Evolutionary conservation across 1,140 invertebrate species (phyloP), one percentile per base, ranked within the genome.

Genomic region (Nephila pilipes): DNA sequence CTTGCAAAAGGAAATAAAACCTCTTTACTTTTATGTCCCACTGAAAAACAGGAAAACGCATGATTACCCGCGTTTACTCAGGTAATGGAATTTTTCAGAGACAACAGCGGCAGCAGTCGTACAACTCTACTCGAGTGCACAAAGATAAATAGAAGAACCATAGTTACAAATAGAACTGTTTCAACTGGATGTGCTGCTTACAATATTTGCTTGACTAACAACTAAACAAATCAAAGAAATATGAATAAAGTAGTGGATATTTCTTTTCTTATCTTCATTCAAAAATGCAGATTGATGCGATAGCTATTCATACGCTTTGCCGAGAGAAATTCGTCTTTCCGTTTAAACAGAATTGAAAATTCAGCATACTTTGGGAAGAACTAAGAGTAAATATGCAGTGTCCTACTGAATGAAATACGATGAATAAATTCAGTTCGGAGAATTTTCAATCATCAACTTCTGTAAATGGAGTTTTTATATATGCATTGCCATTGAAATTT

Each of bases 1-100:
- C 1, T 36, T 12, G 32, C 60, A 25, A 36, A n/a, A 88, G 63
- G 58, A 88, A 87, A 88, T 75, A 88, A 88, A 88, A 69, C 87
- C 87, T 75, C 85, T 88, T 88, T 88, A 88, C 87, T 88, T 88
- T 88, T 75, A 75, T 75, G 87, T 63, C 38, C 63, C 46, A 65
- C 46, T 75, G 38, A 69, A 69, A 88, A 75, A 75, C 36, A 55
- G 87, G 38, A 75, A 32, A 75, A 54, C 60, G 60, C 87, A 88
- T 88, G 87, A 87, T 63, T 63, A 63, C 25, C 55, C 85, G 38
- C 60, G 87, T 57, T 88, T 88, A 88, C 87, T 55, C 63, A 55
- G 46, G 87, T 75, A 88, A 88, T 69, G 60, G 87, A 75, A 75
- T 88, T 88, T 88, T 88, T 54, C 87, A 75, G 46, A 75, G 87